Evolutionary conservation across 2,113 vertebrate species (phyloP).

Genomic region (Onychostruthus taczanowskii): DNA sequence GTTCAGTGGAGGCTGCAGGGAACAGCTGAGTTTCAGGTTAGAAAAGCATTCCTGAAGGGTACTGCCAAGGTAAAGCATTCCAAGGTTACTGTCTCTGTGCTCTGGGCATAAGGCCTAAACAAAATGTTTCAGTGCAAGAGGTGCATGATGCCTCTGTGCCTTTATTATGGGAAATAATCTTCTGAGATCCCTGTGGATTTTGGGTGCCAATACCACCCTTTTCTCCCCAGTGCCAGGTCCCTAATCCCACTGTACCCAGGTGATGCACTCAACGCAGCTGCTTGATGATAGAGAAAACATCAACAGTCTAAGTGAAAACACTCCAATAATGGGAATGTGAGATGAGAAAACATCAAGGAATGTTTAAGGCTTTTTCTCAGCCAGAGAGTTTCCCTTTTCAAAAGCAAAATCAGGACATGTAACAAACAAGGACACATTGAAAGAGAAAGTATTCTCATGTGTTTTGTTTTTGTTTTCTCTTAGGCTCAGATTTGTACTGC

Average conservation of each 20-base stretch:
- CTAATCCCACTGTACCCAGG: not conserved
- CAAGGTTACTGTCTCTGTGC: accelerated
- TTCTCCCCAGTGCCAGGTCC: not conserved
- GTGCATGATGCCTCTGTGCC: accelerated
- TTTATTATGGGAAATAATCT: not conserved
- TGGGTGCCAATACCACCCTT: not conserved
- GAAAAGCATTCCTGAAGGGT: not conserved
- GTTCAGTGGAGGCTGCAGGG: not conserved
- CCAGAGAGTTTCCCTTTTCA: not conserved
- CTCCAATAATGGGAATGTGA: not conserved
- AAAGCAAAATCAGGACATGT: not conserved
- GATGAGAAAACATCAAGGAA: not conserved
- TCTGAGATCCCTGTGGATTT: not conserved
- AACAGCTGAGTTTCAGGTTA: not conserved
- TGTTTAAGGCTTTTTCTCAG: not conserved
- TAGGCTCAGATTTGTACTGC: not conserved
- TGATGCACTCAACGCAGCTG: not conserved
- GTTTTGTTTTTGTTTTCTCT: not conserved
- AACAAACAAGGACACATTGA: not conserved
- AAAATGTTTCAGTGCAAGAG: not conserved
- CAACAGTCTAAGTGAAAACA: not conserved
- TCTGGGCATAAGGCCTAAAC: not conserved
- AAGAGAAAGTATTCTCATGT: not conserved
- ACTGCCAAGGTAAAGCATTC: not conserved
- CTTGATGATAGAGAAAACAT: not conserved